Conservation (phyloP, 2,113 vertebrate species). For the Strix uralensis region DNA sequence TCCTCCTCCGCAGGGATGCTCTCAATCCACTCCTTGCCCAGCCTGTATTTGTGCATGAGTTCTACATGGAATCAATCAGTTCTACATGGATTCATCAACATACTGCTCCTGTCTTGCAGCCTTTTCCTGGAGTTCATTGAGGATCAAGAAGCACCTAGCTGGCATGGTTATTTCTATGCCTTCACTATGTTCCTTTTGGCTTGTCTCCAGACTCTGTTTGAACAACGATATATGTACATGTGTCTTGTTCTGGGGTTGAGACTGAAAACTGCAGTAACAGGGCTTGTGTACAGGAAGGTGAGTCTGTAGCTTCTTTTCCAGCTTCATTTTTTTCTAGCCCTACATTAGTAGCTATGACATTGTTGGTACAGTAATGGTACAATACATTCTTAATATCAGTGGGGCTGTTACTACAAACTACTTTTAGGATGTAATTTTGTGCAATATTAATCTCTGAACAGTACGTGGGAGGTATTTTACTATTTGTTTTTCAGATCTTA, state of each 20-base stretch:
- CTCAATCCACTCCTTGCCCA: too few species aligned
- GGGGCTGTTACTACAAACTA: background rate
- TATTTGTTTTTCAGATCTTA: background rate
- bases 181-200: conserved; percentile 83
- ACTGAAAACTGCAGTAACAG: conserved; percentile 86
- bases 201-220: conserved; percentile 89
- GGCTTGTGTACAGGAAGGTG: conserved; percentile 93
- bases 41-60: background rate
- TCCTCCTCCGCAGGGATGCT: too few species aligned
- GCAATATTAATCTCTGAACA: background rate
- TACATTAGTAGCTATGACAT: background rate
- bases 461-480: background rate
- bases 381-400: background rate
- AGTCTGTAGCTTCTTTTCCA: background rate
- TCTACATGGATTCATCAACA: background rate
- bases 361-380: background rate
- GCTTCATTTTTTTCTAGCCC: background rate
- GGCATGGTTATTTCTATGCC: conserved; percentile 89
- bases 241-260: conserved; percentile 87
- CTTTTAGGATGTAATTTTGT: background rate
- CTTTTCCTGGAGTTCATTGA: conserved; percentile 87
- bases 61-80: background rate
- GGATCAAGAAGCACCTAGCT: conserved; percentile 74
- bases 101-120: conserved; percentile 61
- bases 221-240: conserved; percentile 88